These are phyloP conservation scores for Dryadula phaetusa DNA, from an alignment of 2,888 invertebrate genomes.

Conservation along the genomic window DNA sequence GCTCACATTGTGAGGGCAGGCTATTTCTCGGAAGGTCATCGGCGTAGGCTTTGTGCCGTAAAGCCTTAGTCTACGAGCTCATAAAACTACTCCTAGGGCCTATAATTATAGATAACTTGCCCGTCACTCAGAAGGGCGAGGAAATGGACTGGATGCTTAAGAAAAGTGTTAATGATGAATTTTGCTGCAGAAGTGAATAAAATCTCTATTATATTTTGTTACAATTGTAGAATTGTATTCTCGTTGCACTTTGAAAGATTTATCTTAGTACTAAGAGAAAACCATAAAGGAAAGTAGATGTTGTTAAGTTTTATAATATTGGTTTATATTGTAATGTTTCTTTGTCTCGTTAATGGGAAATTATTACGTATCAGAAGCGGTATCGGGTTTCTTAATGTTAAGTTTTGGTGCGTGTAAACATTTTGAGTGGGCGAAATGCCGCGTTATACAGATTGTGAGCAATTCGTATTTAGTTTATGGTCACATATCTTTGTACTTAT, in stretches of 20 bases:
- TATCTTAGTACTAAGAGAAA: constrained; percentile 5
- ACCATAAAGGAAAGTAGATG: constrained; percentile 3
- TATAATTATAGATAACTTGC: constrained; percentile 65
- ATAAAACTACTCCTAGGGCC: constrained; percentile 63
- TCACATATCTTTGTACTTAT: constrained; percentile 10
- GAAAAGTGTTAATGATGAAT: constrained; percentile 48
- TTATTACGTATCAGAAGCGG: constrained; percentile 34
- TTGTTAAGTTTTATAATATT: constrained; percentile 23
- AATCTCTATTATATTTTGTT: not conserved
- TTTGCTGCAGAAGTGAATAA: constrained; percentile 1
- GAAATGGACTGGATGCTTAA: constrained; percentile 52
- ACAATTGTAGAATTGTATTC: constrained; percentile 1
- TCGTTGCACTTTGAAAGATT: not conserved
- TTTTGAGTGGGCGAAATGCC: constrained; percentile 47
- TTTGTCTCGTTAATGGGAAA: constrained; percentile 28
- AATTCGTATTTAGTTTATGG: constrained; percentile 46
- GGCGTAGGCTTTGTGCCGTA: constrained; percentile 58
- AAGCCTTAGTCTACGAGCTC: constrained; percentile 67
- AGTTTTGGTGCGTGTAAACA: constrained; percentile 34
- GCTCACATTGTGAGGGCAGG: constrained; percentile 58
- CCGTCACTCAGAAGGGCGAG: constrained; percentile 54
- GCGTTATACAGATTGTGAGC: constrained; percentile 42
- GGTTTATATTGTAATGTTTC: constrained; percentile 16
- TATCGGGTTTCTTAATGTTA: constrained; percentile 32
- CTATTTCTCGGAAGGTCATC: constrained; percentile 77